These are phyloP conservation scores for Anastrepha obliqua DNA, from an alignment of 1,140 invertebrate species.

Conservation along the genomic window DNA sequence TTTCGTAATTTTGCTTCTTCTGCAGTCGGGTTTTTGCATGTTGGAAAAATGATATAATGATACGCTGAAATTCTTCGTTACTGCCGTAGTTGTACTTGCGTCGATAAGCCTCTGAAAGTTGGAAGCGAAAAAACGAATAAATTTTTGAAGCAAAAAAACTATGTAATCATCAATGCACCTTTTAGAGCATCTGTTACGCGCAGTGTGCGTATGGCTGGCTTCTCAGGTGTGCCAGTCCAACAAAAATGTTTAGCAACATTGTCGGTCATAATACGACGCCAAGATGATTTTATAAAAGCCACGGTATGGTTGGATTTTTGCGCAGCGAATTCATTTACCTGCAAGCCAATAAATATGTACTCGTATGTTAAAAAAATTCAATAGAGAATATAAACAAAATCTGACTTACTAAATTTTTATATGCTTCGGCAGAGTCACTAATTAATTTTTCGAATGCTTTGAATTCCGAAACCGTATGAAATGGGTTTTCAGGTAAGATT, in stretches of 20 bases:
- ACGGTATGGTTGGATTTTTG: neutral
- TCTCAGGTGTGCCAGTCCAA: constrained; percentile 4
- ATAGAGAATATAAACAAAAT: neutral
- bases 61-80: constrained; percentile 7
- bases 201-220: constrained; percentile 16
- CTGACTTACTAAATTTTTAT: neutral
- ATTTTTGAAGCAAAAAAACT: neutral
- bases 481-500: neutral
- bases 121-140: too few relatives aligned
- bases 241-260: constrained; percentile 26
- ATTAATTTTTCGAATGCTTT: constrained; percentile 4
- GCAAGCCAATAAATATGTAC: neutral
- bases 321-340: neutral
- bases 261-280: constrained; percentile 37
- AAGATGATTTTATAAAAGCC: constrained; percentile 4
- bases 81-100: neutral
- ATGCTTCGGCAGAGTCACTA: neutral
- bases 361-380: neutral
- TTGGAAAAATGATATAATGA: neutral
- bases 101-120: neutral
- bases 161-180: neutral
- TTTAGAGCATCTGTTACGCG: neutral
- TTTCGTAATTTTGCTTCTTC: constrained; percentile 21
- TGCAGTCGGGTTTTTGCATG: neutral
- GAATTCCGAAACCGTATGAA: neutral